phyloP scores from a whole-genome alignment of 2,113 vertebrate genomes.

The Tylochromis polylepis region DNA sequence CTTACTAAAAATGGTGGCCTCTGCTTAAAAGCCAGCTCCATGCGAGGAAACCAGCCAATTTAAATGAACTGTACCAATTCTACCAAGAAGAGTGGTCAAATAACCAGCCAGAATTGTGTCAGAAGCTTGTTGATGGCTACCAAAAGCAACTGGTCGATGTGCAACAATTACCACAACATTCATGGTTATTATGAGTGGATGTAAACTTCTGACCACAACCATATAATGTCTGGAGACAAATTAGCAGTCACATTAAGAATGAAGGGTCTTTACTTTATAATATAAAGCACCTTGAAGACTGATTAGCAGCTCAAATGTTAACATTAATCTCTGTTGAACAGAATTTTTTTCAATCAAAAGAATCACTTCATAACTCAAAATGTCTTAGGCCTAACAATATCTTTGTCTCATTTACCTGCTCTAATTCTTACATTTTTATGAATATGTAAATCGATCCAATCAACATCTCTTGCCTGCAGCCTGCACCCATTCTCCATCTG shows the following conservation, averaged over 20 bases:
- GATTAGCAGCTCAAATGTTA: not conserved
- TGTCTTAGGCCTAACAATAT: not conserved
- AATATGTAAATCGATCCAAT: not conserved
- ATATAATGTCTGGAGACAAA: not conserved
- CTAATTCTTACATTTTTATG: not conserved
- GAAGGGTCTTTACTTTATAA: not conserved
- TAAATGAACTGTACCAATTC: too few relatives aligned
- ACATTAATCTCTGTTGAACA: not conserved
- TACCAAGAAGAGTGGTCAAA: too few relatives aligned
- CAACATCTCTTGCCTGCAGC: accelerated
- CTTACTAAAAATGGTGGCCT: too few relatives aligned
- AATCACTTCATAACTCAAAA: not conserved
- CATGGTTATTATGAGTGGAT: not conserved
- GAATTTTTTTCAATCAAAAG: not conserved
- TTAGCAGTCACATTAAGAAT: not conserved
- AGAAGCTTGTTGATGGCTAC: too few relatives aligned
- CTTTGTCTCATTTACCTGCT: not conserved
- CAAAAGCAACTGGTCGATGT: too few relatives aligned
- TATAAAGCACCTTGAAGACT: not conserved
- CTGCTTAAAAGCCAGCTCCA: too few relatives aligned
- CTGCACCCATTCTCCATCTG: too few relatives aligned
- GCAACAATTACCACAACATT: not conserved
- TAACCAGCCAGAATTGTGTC: too few relatives aligned
- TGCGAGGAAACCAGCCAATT: too few relatives aligned
- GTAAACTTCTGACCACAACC: not conserved